Percentiles rank a stretch among this genome's conserved stretches.
Evolutionary conservation across 2,888 invertebrate species (phyloP).

Genomic region (Nineta flava): DNA sequence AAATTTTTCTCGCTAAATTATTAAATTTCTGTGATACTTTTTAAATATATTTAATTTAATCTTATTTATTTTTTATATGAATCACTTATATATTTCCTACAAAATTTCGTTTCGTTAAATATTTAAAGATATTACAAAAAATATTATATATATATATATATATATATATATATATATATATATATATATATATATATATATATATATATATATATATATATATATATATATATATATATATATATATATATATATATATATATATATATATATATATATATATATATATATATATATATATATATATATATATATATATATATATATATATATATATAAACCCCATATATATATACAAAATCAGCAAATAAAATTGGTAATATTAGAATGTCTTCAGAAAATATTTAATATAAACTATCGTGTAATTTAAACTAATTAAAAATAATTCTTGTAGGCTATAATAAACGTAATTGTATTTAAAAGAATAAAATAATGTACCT

Average conservation of each 20-base stretch:
- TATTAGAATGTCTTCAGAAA: not conserved
- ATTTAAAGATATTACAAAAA: too few relatives aligned
- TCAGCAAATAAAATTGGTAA: not conserved
- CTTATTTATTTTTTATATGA: not conserved
- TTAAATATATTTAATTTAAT: not conserved
- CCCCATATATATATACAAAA: not conserved
- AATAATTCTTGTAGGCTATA: slow-evolving; percentile 1
- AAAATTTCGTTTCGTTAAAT: too few relatives aligned
- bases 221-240: too few relatives aligned
- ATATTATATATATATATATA: too few relatives aligned
- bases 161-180: too few relatives aligned
- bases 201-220: too few relatives aligned
- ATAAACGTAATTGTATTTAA: not conserved
- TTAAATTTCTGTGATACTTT: not conserved
- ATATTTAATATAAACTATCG: not conserved
- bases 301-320: too few relatives aligned
- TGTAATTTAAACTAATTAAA: not conserved
- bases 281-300: too few relatives aligned
- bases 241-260: too few relatives aligned
- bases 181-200: too few relatives aligned
- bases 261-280: too few relatives aligned
- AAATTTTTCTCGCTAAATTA: not conserved
- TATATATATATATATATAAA: too few relatives aligned
- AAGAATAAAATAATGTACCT: slow-evolving; percentile 3
- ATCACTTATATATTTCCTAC: not conserved